Evolutionary conservation across 2,113 vertebrate genomes (phyloP), one percentile per base, ranked within the genome.

Genomic region (Chiloscyllium plagiosum): DNA sequence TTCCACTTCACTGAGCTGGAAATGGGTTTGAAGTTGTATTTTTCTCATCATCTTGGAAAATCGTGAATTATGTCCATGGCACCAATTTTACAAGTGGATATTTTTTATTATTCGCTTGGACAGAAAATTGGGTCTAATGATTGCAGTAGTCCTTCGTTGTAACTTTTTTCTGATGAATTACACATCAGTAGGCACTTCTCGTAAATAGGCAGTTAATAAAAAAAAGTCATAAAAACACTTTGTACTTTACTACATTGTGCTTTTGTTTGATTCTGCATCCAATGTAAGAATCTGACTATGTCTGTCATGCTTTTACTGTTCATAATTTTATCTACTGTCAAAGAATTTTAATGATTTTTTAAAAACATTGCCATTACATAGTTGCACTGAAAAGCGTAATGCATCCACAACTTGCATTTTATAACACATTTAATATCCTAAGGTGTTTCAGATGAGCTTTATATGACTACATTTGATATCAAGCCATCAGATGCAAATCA

Each of bases 1-100:
- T 97, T 97, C 97, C 97, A 97, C 97, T 98, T 97, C 97, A 98
- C 96, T 97, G 98, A 98, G 96, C 97, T 96, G 97, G 97, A 98
- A 97, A 97, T 56, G 78, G 96, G 97, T 97, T 97, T 97, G 97
- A 97, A 97, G 96, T 97, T 96, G 96, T 96, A 95, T 29, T 24
- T 76, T 95, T 95, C 69, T 52, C 69, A 29, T 95, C 94, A 95
- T 95, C 69, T 26, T 72, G 94, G 69, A 72, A 95, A 72, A 50
- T 24, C 65, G 66, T 69, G 65, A 94, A 94, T 70, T 70, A 70
- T 95, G 94, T 68, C 47, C 69, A 72, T 13, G 69, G 94, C 94
- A 95, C 52, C 50, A 19, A 33, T 76, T 95, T 72, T 72, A 29
- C 47, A 76, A 94, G 66, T 69, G 92, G 92, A 76, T 95, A 50